These are phyloP conservation scores for Zaprionus capensis DNA, from an alignment of 1,140 invertebrate species.

Conservation along the genomic window DNA sequence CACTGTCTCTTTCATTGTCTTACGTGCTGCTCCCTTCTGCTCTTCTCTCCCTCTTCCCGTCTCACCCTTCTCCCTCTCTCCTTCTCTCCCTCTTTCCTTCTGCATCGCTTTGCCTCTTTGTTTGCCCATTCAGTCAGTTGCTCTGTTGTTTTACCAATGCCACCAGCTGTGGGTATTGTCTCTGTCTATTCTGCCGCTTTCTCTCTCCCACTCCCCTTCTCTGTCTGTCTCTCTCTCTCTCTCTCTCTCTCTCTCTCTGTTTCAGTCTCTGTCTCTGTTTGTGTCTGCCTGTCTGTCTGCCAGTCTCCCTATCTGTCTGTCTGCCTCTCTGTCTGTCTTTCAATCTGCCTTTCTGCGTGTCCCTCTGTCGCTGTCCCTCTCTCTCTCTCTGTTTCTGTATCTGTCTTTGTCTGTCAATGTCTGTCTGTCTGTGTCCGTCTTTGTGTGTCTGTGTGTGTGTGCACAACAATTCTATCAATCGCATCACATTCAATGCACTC, in stretches of 20 bases:
- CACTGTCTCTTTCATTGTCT: background rate
- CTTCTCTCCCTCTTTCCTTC: background rate
- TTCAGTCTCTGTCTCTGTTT: background rate
- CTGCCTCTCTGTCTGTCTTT: slow-evolving; percentile 28
- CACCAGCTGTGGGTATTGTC: slow-evolving; percentile 46
- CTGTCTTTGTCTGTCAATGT: background rate
- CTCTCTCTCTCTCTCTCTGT: background rate
- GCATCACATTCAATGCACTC: slow-evolving; percentile 61
- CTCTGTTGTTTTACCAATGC: slow-evolving; percentile 55
- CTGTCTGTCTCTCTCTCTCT: background rate
- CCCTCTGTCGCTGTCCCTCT: background rate
- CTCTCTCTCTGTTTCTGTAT: background rate
- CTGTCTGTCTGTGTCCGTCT: slow-evolving; percentile 8
- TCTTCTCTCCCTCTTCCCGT: background rate
- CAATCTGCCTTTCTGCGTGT: too few relatives aligned
- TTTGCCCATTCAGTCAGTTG: slow-evolving; percentile 34
- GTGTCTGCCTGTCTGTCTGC: background rate
- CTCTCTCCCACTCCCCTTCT: background rate
- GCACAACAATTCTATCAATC: slow-evolving; percentile 61
- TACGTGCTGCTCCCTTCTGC: background rate
- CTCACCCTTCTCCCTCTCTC: background rate
- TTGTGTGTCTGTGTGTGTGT: slow-evolving; percentile 23
- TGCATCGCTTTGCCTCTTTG: slow-evolving; percentile 11
- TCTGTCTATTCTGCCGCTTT: slow-evolving; percentile 26
- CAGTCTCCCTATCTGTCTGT: background rate